Percentiles rank a stretch among this genome's conserved stretches.
These are phyloP conservation scores for Selene dorsalis DNA, from an alignment of 2,797 vertebrate genomes.

Conservation along the genomic window DNA sequence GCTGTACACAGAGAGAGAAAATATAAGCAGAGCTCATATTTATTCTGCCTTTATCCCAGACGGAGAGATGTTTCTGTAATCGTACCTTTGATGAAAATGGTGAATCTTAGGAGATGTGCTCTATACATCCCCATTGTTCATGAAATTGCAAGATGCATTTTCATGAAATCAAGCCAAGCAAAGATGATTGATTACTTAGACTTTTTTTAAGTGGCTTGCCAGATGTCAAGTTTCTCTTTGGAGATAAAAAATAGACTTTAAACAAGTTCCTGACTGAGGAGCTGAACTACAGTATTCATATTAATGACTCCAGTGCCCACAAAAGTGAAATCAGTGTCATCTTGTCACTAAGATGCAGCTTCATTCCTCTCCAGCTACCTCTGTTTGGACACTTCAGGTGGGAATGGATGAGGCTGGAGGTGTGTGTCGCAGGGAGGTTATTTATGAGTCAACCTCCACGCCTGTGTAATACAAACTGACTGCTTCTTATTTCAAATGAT, in stretches of 20 bases:
- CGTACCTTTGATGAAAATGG: not conserved
- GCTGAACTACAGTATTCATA: conserved; percentile 2
- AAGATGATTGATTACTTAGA: not conserved
- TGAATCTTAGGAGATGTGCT: not conserved
- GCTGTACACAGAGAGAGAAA: not conserved
- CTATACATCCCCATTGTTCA: not conserved
- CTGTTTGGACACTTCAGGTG: conserved; percentile 37
- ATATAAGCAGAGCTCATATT: conserved; percentile 7
- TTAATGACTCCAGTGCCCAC: conserved; percentile 2
- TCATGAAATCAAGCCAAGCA: not conserved
- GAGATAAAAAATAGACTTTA: not conserved
- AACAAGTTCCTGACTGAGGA: not conserved
- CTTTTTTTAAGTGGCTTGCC: not conserved
- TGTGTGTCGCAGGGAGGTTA: not conserved
- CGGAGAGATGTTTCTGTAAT: not conserved
- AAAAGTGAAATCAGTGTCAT: conserved; percentile 20
- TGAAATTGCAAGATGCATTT: conserved; percentile 5
- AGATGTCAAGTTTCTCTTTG: not conserved
- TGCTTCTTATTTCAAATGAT: not conserved
- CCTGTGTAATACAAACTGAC: not conserved
- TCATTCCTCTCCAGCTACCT: conserved; percentile 9
- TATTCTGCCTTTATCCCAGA: not conserved
- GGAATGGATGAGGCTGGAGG: conserved; percentile 51
- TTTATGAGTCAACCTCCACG: not conserved
- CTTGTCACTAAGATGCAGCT: conserved; percentile 18